Evolutionary conservation across 2,888 invertebrate species (phyloP), one percentile per base, ranked within the genome.

Genomic region (Rhamnusium bicolor): DNA sequence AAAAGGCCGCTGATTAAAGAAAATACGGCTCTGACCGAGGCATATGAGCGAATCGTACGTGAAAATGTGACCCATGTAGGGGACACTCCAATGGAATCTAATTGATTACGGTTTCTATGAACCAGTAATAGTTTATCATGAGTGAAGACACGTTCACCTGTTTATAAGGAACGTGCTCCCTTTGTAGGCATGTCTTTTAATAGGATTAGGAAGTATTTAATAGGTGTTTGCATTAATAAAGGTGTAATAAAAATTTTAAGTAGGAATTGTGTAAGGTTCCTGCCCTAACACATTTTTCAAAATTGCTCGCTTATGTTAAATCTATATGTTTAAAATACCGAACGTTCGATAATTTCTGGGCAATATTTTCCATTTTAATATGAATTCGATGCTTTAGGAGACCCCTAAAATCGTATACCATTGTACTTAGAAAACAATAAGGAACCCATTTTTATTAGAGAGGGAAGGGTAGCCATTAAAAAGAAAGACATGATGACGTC

Each of bases 61-160:
- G 40, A 40, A n/a, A 21, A 24, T n/a, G 21, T 53, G 21, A 21
- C n/a, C n/a, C n/a, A 2, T 21, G 19, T 32, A 32, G 18, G 12
- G 32, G 10, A 32, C 19, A 58, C 32, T 10, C 0, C 32, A 58
- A 58, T 58, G 4, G 29, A 5, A 7, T 16, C 29, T 56, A 56
- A 56, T 24, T 27, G 14, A 56, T 40, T 29, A 19, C 32, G 58
- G 32, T 58, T 32, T 32, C 18, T 29, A 58, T 32, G 32, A 58
- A 16, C 32, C 32, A 54, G 32, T 29, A 19, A 14, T 58, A 54
- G 18, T 54, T 54, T 58, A 58, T 32, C 29, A 32, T 14, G 29
- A 58, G 19, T 21, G 19, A 58, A 58, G 53, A 24, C 58, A 58
- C 58, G 58, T 58, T 32, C 32, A 32, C 32, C 29, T 58, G 32